phyloP scores from a whole-genome alignment of 2,113 vertebrate genomes.

The Drymodes brunneopygia region DNA sequence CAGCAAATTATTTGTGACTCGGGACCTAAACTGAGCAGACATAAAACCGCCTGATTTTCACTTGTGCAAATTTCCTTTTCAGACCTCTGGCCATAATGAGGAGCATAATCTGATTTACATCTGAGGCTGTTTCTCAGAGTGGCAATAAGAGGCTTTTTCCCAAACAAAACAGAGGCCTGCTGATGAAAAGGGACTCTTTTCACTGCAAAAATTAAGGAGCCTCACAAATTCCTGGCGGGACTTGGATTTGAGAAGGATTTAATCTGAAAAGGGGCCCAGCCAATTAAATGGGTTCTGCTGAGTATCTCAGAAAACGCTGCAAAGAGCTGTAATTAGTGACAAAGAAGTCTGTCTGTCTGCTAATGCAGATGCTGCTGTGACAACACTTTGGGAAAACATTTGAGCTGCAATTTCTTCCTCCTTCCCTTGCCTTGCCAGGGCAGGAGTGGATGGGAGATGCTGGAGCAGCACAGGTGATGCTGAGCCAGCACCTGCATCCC shows the following conservation, averaged over 20 bases:
- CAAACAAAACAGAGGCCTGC: not conserved
- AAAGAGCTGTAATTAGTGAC: not conserved
- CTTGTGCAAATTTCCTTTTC: not conserved
- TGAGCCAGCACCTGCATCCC: rapidly evolving
- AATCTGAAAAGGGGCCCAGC: not conserved
- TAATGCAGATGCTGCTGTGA: not conserved
- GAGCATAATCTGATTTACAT: not conserved
- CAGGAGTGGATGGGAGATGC: not conserved
- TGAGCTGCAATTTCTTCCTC: not conserved
- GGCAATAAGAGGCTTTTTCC: not conserved
- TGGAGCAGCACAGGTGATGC: not conserved
- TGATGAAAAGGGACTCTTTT: not conserved
- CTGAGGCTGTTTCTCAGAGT: not conserved
- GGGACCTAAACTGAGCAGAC: not conserved
- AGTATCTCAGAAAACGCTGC: not conserved
- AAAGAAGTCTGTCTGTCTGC: not conserved
- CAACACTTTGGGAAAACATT: not conserved
- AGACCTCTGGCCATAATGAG: not conserved
- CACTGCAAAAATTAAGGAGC: not conserved
- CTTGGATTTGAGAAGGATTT: not conserved
- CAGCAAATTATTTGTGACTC: not conserved
- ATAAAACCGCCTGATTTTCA: not conserved
- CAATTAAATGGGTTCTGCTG: not conserved
- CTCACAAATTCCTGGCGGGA: not conserved
- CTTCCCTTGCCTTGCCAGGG: not conserved